Evolutionary conservation across 2,888 invertebrate species (phyloP).

Genomic region (Cerastis rubricosa): DNA sequence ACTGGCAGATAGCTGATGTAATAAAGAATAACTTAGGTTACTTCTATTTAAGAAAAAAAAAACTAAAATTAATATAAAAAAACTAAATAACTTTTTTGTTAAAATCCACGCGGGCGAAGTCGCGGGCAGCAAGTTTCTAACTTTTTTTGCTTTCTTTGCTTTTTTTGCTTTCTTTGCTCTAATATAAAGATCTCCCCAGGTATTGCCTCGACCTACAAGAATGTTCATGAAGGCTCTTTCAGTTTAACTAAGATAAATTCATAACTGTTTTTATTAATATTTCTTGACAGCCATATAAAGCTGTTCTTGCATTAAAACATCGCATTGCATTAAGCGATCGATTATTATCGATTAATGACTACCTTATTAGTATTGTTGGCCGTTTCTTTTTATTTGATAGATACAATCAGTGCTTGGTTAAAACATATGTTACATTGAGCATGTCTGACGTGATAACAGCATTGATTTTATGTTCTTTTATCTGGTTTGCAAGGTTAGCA

Average conservation of each 20-base stretch:
- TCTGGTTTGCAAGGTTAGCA: neutral
- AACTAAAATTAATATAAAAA: no score
- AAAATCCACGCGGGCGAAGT: no score
- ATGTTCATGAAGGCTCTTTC: neutral
- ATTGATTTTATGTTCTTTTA: neutral
- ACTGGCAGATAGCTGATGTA: no score
- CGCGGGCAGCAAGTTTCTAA: no score
- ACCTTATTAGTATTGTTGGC: slow-evolving; percentile 24
- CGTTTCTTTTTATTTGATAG: slow-evolving; percentile 6
- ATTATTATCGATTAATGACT: slow-evolving; percentile 27
- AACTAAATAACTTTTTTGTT: no score
- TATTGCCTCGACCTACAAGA: neutral
- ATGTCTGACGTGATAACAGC: neutral
- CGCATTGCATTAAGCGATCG: slow-evolving; percentile 35
- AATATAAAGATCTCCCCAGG: no score
- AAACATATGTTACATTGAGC: slow-evolving; percentile 21
- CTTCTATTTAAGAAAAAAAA: no score
- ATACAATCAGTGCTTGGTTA: neutral
- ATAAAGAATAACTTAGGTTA: no score
- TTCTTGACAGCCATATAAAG: slow-evolving; percentile 40
- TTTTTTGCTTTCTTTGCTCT: no score
- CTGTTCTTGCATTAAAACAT: slow-evolving; percentile 25
- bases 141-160: no score
- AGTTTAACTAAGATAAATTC: neutral
- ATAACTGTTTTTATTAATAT: slow-evolving; percentile 20